Evolutionary conservation across 2,888 invertebrate species (phyloP).

Genomic region (Drosophila demipolita): DNA sequence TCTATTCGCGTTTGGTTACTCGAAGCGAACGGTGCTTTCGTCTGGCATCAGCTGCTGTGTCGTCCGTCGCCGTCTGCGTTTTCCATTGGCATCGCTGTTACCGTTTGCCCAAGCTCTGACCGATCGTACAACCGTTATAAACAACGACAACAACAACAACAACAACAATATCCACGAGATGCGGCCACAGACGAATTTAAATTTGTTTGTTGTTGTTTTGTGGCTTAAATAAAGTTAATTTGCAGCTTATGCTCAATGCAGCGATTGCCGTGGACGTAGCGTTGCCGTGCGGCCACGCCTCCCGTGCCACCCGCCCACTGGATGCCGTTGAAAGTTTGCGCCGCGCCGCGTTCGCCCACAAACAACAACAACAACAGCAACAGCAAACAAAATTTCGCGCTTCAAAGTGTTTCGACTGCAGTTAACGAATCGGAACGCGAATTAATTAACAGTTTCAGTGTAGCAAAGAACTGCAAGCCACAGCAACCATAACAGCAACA

Average conservation of each 20-base stretch:
- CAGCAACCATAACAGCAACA: constrained; percentile 22
- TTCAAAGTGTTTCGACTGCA: constrained; percentile 79
- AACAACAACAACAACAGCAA: constrained; percentile 13
- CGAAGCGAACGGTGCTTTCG: constrained; percentile 84
- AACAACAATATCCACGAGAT: constrained; percentile 39
- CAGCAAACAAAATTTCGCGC: constrained; percentile 70
- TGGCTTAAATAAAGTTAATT: constrained; percentile 16
- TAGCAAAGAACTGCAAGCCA: constrained; percentile 74
- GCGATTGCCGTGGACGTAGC: constrained; percentile 34
- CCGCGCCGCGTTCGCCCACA: constrained; percentile 50
- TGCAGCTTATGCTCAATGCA: constrained; percentile 55
- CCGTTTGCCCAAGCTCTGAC: constrained; percentile 57
- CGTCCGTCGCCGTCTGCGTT: constrained; percentile 25
- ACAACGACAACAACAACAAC: constrained; percentile 22
- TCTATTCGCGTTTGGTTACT: constrained; percentile 84
- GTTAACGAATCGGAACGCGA: constrained; percentile 82
- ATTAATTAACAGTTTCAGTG: constrained; percentile 79
- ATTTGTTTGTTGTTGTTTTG: constrained; percentile 36
- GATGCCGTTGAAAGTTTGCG: constrained; percentile 47
- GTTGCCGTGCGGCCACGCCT: constrained; percentile 53
- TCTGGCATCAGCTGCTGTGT: constrained; percentile 39
- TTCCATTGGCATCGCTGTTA: constrained; percentile 51
- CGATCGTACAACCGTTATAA: constrained; percentile 65
- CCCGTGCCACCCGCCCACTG: constrained; percentile 37
- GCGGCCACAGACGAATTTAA: constrained; percentile 57